Evolutionary conservation across 1,140 invertebrate species (phyloP), one percentile per base, ranked within the genome.

Genomic region (Vanessa tameamea): DNA sequence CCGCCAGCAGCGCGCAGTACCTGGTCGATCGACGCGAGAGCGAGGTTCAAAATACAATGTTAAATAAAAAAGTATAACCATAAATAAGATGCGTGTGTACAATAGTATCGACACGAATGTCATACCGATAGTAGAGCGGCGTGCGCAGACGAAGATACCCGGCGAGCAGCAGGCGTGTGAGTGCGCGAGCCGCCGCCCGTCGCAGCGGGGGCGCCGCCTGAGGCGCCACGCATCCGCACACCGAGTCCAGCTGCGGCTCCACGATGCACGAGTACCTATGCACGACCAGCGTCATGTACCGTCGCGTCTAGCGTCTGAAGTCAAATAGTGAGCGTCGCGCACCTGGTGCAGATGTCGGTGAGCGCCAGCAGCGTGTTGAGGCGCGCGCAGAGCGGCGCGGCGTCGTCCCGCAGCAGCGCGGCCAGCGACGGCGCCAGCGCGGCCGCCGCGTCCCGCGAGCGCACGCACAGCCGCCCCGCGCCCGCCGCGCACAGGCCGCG

Each of bases 341-440:
- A 88, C 87, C 89, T 85, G 73, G 82, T 86, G 78, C 89, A 91
- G 4, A 91, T 83, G 74, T 93, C 92, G 6, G 90, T 85, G 77
- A 93, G 87, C 37, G 86, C 87, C 3, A 87, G 79, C 69, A 93
- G 85, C 47, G 89, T 78, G 81, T 93, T 93, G 72, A 90, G 78
- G 4, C 88, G 75, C 1, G 91, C 80, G 59, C 83, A 72, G 12
- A 91, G 80, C 50, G 90, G 83, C 66, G 85, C 76, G 55, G 20
- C 9, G 59, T 4, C 8, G 77, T 80, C 71, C 13, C 66, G 73
- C 79, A 90, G 79, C 79, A 85, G 73, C 37, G 76, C 75, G 37
- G 86, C 84, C 43, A 92, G 79, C 50, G 82, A 55, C 15, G 87
- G 86, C 68, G 90, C 90, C 13, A 80, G 82, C 26, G 65, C 76